Conservation (phyloP, 2,797 vertebrate genomes). For the Parauchenoglanis ngamensis region DNA sequence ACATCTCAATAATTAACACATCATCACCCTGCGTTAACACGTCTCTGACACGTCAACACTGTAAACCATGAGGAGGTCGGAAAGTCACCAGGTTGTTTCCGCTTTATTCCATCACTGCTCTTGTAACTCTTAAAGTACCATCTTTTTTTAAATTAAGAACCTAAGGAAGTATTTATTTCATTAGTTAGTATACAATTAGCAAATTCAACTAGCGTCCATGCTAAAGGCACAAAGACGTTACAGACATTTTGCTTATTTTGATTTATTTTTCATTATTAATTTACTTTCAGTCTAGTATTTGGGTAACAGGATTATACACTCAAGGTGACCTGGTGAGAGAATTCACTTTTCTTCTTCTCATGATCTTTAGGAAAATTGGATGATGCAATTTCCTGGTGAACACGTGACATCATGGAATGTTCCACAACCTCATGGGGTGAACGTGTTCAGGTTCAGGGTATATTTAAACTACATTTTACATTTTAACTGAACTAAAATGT, state of each 20-base stretch:
- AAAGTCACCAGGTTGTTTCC: background rate
- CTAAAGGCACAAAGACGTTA: background rate
- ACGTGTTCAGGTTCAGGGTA: background rate
- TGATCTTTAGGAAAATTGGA: background rate
- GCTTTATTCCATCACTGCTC: background rate
- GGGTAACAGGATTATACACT: background rate
- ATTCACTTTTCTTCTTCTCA: background rate
- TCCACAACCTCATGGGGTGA: background rate
- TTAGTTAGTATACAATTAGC: background rate
- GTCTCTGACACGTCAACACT: conserved; percentile 37
- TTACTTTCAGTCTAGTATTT: background rate
- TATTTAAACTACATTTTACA: too few relatives aligned
- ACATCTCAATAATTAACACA: conserved; percentile 11
- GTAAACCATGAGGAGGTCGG: conserved; percentile 30
- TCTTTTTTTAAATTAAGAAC: background rate
- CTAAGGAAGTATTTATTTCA: background rate
- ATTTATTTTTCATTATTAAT: background rate
- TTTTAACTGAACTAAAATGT: background rate
- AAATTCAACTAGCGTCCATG: background rate
- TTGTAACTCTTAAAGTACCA: background rate
- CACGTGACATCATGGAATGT: background rate
- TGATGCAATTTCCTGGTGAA: background rate
- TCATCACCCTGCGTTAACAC: conserved; percentile 18
- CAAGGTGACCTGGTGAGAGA: background rate
- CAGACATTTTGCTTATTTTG: background rate